These are phyloP conservation scores for Globodera ellingtonae DNA, from an alignment of 1,140 invertebrate species.

Conservation along the genomic window DNA sequence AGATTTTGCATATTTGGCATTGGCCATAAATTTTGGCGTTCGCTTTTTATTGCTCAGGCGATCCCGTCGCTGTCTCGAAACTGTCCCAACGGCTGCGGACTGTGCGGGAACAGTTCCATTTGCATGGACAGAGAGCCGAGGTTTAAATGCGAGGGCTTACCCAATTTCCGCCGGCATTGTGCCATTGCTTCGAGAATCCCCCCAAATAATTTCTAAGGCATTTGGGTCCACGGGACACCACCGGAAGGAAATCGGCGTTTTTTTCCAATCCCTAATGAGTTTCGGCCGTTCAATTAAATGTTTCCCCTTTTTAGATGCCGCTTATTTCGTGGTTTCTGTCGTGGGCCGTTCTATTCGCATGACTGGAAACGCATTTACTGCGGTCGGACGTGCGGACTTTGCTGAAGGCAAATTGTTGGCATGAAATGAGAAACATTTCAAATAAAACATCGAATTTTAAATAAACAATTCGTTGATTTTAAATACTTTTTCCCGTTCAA, in stretches of 20 bases:
- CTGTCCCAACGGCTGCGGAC: conserved; percentile 1
- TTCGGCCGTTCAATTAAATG: no score
- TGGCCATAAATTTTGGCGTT: background rate
- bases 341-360: background rate
- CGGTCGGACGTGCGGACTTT: conserved; percentile 3
- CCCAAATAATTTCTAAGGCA: no score
- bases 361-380: conserved; percentile 9
- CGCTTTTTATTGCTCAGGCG: background rate
- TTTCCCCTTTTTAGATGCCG: background rate
- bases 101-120: background rate
- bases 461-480: no score
- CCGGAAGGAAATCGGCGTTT: no score
- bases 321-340: background rate
- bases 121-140: conserved; percentile 13
- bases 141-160: background rate
- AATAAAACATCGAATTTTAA: background rate
- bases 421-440: background rate
- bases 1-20: background rate
- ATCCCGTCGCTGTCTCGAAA: background rate
- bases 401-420: background rate
- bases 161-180: no score
- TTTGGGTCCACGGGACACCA: no score
- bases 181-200: no score
- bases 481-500: no score
- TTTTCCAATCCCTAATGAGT: no score